Evolutionary conservation across 2,113 vertebrate genomes (phyloP).

Genomic region (Archocentrus centrarchus): DNA sequence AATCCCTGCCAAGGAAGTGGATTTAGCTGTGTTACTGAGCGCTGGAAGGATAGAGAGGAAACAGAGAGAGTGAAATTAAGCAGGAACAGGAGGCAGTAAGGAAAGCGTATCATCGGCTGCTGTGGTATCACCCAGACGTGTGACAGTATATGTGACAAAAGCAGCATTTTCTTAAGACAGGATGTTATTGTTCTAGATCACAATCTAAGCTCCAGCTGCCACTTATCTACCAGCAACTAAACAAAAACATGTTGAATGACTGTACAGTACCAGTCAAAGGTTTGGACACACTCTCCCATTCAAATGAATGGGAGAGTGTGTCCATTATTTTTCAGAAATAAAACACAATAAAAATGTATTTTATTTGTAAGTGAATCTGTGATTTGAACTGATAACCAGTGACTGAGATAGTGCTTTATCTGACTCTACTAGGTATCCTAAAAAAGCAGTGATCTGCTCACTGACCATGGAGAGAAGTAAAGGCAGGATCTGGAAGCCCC

Average conservation of each 20-base stretch:
- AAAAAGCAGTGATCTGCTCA: neutral
- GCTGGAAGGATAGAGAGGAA: slow-evolving; percentile 4
- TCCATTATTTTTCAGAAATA: neutral
- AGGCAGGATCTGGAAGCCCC: neutral
- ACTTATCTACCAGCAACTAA: neutral
- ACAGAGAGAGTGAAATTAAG: slow-evolving; percentile 6
- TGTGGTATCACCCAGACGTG: neutral
- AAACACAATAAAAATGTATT: neutral
- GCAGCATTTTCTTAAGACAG: neutral
- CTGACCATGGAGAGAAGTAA: neutral
- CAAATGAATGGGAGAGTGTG: no score
- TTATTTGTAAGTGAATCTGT: neutral
- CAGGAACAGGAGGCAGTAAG: neutral
- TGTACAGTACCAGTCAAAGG: neutral
- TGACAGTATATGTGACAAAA: slow-evolving; percentile 2
- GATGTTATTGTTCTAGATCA: neutral
- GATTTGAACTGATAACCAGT: neutral
- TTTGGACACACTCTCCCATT: no score
- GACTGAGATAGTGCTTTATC: neutral
- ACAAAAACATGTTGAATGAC: neutral
- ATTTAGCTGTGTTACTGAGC: neutral
- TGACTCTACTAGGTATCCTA: no score
- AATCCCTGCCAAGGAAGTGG: slow-evolving; percentile 7
- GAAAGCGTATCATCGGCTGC: neutral
- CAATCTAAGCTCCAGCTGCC: neutral